These are phyloP conservation scores for Drosophila colorata DNA, from an alignment of 2,888 invertebrate species.

Conservation along the genomic window DNA sequence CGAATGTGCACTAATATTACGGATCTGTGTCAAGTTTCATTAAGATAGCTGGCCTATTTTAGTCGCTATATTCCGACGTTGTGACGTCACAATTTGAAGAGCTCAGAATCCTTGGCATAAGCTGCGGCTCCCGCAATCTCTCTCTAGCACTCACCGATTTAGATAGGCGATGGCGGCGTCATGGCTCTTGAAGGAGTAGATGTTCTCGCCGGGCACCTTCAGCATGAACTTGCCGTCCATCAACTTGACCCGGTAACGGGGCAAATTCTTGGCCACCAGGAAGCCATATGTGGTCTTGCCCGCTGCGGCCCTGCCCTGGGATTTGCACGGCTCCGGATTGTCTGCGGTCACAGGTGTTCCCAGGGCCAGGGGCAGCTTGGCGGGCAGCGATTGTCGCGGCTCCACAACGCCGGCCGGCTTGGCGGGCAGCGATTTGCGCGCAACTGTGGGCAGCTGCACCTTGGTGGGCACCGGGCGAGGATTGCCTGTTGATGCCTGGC, in stretches of 20 bases:
- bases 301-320: too few species aligned
- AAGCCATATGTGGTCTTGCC: conserved; percentile 57
- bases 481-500: too few species aligned
- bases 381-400: conserved; percentile 10
- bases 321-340: not conserved
- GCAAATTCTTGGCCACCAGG: conserved; percentile 64
- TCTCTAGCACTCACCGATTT: conserved; percentile 78
- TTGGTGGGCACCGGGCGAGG: conserved; percentile 25
- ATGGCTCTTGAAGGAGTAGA: conserved; percentile 62
- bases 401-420: not conserved
- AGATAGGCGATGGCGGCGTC: conserved; percentile 70
- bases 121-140: too few species aligned
- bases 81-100: too few species aligned
- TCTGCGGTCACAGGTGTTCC: too few species aligned
- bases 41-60: too few species aligned
- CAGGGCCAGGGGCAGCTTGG: not conserved
- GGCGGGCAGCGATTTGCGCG: conserved; percentile 13
- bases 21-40: too few species aligned
- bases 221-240: conserved; percentile 66
- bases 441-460: not conserved
- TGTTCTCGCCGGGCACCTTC: conserved; percentile 74
- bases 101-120: too few species aligned
- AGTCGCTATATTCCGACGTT: too few species aligned
- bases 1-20: too few species aligned
- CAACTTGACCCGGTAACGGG: conserved; percentile 75